Conservation (phyloP, 1,140 invertebrate species). For the Hormaphis cornu region DNA sequence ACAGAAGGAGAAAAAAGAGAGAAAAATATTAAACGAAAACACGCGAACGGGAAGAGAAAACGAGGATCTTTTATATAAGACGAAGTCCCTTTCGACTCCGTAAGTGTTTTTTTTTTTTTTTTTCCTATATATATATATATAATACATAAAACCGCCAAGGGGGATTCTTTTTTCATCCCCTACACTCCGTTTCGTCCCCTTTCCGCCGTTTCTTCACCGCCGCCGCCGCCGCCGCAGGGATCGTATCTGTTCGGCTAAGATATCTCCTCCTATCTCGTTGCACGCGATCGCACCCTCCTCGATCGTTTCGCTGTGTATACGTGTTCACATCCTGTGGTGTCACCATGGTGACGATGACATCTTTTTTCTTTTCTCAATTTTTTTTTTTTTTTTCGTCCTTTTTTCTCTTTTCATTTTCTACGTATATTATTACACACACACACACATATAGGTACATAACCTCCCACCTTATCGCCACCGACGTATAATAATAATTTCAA, state of each 20-base stretch:
- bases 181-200: background rate
- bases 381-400: background rate
- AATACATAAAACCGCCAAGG: conserved; percentile 28
- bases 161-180: conserved; percentile 16
- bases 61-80: conserved; percentile 16
- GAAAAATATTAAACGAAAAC: no score
- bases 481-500: conserved; percentile 21
- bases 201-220: background rate
- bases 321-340: background rate
- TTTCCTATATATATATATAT: conserved; percentile 19
- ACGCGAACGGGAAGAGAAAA: background rate
- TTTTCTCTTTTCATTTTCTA: background rate
- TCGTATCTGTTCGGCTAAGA: conserved; percentile 22
- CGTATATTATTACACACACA: background rate
- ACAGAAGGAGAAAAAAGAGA: background rate
- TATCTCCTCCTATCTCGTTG: conserved; percentile 2
- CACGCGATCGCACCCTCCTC: background rate
- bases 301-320: background rate
- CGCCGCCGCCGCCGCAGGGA: background rate
- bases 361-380: background rate
- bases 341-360: conserved; percentile 30
- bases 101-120: conserved; percentile 20
- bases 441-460: background rate
- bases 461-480: background rate
- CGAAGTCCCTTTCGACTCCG: conserved; percentile 29